Evolutionary conservation across 1,140 invertebrate genomes (phyloP).

Genomic region (Lordiphosa clarofinis): DNA sequence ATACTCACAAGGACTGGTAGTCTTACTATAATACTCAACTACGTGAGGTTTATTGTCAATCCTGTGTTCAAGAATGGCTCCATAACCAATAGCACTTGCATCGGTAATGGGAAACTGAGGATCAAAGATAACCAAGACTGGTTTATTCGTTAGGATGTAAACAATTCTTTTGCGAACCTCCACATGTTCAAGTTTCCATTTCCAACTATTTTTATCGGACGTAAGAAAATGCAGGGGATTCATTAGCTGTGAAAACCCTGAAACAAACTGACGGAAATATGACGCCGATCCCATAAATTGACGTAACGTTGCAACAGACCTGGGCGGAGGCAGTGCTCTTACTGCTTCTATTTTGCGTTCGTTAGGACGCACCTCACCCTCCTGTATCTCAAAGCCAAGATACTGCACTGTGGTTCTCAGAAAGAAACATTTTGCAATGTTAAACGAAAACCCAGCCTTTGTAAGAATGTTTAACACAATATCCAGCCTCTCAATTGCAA

Average conservation of each 20-base stretch:
- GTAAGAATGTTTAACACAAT: constrained; percentile 9
- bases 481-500: background rate
- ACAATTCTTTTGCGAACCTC: background rate
- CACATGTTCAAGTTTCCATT: background rate
- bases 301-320: constrained; percentile 1
- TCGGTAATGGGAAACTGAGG: too few relatives aligned
- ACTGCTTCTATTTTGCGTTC: constrained; percentile 1
- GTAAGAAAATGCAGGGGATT: background rate
- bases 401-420: constrained; percentile 2
- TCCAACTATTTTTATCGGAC: background rate
- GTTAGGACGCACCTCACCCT: constrained; percentile 7
- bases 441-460: constrained; percentile 8
- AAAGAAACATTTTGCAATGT: constrained; percentile 8
- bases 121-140: too few relatives aligned
- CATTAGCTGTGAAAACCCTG: background rate
- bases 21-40: constrained; percentile 11
- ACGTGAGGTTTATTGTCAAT: constrained; percentile 6
- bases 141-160: too few relatives aligned
- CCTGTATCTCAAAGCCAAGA: constrained; percentile 11
- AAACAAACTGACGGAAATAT: background rate
- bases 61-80: constrained; percentile 6
- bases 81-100: constrained; percentile 10
- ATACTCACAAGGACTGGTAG: background rate
- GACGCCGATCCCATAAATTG: constrained; percentile 3
- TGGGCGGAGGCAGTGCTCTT: constrained; percentile 2